Base-by-base conservation (phyloP, 1,140 invertebrate species). In the Listronotus oregonensis region DNA sequence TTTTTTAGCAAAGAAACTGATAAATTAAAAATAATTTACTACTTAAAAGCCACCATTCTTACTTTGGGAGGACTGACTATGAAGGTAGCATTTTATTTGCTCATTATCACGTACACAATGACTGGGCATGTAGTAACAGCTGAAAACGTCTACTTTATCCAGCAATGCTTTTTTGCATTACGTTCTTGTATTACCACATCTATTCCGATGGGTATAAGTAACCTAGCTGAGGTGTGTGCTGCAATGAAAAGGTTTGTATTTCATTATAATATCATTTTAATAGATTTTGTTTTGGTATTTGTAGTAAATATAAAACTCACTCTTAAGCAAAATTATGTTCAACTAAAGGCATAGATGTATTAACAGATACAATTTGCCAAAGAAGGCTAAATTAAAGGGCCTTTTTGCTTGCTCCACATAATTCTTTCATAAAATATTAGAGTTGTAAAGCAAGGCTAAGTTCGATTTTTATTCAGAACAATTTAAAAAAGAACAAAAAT, bases 51-150 rank as follows among this genome's bases (percentile, higher is more conserved):
- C 12, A 44, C 71, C 2, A 62, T 76, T 17, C 46, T 74, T 2
- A 68, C 67, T 12, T 42, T 70, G n/a, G 72, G 70, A 27, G 82
- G 84, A 14, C 85, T 92, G 56, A 89, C 89, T 62, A 87, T 91
- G 0, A 90, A 92, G 75, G 9, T 76, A 6, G 70, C 73, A 0
- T 72, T 76, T 47, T 73, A 67, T 57, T 37, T 74, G 37, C 44
- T 88, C 1, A 86, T 96, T 21, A 78, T 94, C n/a, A 84, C 88
- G 0, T 94, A 89, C 71, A 85, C 94, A 6, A 82, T 90, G 0
- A 79, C 86, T 10, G 85, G 85, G 0, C 82, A 86, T 63, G 78
- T 85, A 40, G 79, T 93, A 2, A 90, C 86, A 0, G 90, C 94
- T 0, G 86, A 92, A 63, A 90, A 86, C 75, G 87, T 90, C 0